Evolutionary conservation across 2,888 invertebrate species (phyloP).

Genomic region (Hedychridium roseum): DNA sequence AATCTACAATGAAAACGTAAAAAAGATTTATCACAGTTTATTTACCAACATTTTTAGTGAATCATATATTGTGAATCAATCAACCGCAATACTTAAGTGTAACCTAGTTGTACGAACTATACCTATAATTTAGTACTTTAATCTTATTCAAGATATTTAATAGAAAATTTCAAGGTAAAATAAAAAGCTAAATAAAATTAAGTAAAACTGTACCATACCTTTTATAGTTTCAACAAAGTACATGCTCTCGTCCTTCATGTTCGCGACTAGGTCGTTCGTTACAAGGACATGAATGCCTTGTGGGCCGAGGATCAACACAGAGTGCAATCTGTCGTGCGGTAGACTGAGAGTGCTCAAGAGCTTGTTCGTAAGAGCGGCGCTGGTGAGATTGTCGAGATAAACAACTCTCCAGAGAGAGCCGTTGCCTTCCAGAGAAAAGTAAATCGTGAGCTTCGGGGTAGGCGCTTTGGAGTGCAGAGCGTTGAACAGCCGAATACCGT

Average conservation of each 20-base stretch:
- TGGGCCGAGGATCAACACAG: slow-evolving; percentile 81
- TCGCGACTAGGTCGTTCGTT: slow-evolving; percentile 85
- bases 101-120: too few species aligned
- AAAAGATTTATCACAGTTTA: too few species aligned
- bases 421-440: slow-evolving; percentile 76
- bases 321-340: slow-evolving; percentile 51
- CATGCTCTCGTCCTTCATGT: slow-evolving; percentile 82
- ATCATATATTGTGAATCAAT: too few species aligned
- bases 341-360: slow-evolving; percentile 57
- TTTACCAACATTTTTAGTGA: too few species aligned
- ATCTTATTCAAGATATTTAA: too few species aligned
- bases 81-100: too few species aligned
- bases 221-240: slow-evolving; percentile 71
- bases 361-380: slow-evolving; percentile 53
- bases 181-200: too few species aligned
- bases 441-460: slow-evolving; percentile 83
- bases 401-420: slow-evolving; percentile 79
- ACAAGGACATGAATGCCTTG: slow-evolving; percentile 84
- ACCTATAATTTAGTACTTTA: too few species aligned
- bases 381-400: slow-evolving; percentile 69
- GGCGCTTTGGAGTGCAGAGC: slow-evolving; percentile 81
- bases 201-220: too few species aligned
- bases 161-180: too few species aligned
- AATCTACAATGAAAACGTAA: slow-evolving; percentile 41
- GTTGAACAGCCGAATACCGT: slow-evolving; percentile 93